Evolutionary conservation across 1,140 invertebrate species (phyloP), one percentile per base, ranked within the genome.

Genomic region (Frieseomelitta varia): DNA sequence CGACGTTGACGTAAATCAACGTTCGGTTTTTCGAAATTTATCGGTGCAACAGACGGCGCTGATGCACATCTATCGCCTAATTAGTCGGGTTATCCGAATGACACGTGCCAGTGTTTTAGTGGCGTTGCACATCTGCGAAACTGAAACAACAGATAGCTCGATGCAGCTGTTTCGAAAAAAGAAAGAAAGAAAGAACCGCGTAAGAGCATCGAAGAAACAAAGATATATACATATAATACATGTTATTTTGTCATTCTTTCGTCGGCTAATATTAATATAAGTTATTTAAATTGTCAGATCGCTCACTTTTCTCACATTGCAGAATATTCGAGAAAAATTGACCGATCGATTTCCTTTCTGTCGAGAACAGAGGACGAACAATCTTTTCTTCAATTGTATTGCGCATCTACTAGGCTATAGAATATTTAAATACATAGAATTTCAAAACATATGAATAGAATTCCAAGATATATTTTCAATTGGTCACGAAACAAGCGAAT

Each of bases 51-150:
- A 88, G 80, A 73, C 61, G 72, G 47, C n/a, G 34, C 63, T 51
- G 75, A 69, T 73, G 86, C 74, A 65, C 75, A 82, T 88, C 71
- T 75, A 88, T 88, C 56, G 87, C 61, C 30, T 89, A 88, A 89
- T 89, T 89, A 89, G 80, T 17, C 58, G 86, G 56, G 80, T 88
- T 88, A 88, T 89, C 76, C 67, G 58, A 69, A 67, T 86, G 88
- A 88, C 88, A 89, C 87, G 88, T 73, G 86, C 85, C 73, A 71
- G 78, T 63, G 71, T 78, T 88, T 87, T 65, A 61, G 75, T 65
- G 51, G 53, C 61, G 87, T 56, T 76, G 87, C 83, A 75, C 88
- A 89, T 89, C 88, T 89, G 87, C 88, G 84, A 88, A 89, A 89
- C 56, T 88, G 85, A 89, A 85, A 88, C 88, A 88, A 89, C 88